phyloP scores from a whole-genome alignment of 92 coral and sea anemone species.

The Muricea muricata region DNA sequence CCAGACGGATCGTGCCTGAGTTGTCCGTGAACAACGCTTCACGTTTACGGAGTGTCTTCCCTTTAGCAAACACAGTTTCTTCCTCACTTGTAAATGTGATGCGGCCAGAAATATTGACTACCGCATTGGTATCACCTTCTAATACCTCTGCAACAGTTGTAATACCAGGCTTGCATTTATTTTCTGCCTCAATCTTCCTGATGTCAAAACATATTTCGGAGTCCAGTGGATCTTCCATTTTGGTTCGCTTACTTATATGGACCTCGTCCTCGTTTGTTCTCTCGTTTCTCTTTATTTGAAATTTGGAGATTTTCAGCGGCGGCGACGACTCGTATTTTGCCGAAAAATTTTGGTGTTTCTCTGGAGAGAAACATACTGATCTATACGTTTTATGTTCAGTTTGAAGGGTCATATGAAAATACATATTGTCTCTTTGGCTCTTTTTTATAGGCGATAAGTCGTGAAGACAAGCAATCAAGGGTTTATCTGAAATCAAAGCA shows the following conservation, averaged over 20 bases:
- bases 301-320: slow-evolving; percentile 41
- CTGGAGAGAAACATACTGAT: slow-evolving; percentile 59
- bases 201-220: slow-evolving; percentile 27
- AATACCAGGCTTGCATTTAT: slow-evolving; percentile 14
- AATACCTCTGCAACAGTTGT: background rate
- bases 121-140: slow-evolving; percentile 7
- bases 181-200: background rate
- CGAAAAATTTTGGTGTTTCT: slow-evolving; percentile 42
- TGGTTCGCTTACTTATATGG: slow-evolving; percentile 38
- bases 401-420: slow-evolving; percentile 31
- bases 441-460: slow-evolving; percentile 49
- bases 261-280: slow-evolving; percentile 43
- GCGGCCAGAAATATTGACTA: slow-evolving; percentile 20
- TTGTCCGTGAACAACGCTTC: slow-evolving; percentile 1
- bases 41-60: background rate
- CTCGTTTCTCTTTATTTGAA: slow-evolving; percentile 39
- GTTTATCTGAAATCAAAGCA: slow-evolving; percentile 36
- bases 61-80: background rate
- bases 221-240: slow-evolving; percentile 26
- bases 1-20: background rate
- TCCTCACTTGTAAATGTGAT: background rate
- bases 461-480: slow-evolving; percentile 50
- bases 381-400: slow-evolving; percentile 27
- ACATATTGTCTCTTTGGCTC: slow-evolving; percentile 46
- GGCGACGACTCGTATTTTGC: slow-evolving; percentile 49